Evolutionary conservation across 2,113 vertebrate genomes (phyloP).

Genomic region (Solenodon paradoxus): DNA sequence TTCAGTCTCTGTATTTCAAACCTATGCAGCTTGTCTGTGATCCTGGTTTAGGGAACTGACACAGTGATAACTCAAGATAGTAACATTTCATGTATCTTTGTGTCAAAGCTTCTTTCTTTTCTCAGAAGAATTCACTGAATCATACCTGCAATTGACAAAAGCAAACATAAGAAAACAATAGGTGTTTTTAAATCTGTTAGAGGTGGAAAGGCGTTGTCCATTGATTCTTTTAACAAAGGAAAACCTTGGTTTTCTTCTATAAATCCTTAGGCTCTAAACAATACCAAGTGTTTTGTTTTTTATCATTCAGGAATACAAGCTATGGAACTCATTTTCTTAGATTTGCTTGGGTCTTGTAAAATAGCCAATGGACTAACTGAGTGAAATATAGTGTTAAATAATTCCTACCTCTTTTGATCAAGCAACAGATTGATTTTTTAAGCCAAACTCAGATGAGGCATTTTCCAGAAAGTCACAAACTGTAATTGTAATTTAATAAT

Average conservation of each 20-base stretch:
- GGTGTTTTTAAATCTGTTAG: background rate
- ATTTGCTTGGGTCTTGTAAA: background rate
- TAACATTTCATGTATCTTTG: background rate
- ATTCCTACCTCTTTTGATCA: slow-evolving; percentile 38
- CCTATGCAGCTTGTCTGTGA: background rate
- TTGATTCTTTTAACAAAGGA: background rate
- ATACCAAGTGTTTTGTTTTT: background rate
- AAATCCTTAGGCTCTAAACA: background rate
- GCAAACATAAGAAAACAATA: background rate
- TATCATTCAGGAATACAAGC: background rate
- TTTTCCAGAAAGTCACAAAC: slow-evolving; percentile 58
- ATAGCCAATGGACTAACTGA: background rate
- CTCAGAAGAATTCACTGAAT: background rate
- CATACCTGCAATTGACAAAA: background rate
- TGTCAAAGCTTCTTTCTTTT: background rate
- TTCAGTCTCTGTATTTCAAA: background rate
- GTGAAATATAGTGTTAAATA: slow-evolving; percentile 8
- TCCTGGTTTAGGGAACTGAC: background rate
- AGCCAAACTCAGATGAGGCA: slow-evolving; percentile 61
- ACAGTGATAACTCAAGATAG: background rate
- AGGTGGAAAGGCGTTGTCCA: background rate
- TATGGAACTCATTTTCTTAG: background rate
- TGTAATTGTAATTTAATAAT: slow-evolving; percentile 22
- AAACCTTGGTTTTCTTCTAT: background rate
- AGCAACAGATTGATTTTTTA: slow-evolving; percentile 55